Percentiles rank a stretch among this genome's conserved stretches.
Conservation (phyloP, 2,113 vertebrate species). For the Hippopotamus amphibius region DNA sequence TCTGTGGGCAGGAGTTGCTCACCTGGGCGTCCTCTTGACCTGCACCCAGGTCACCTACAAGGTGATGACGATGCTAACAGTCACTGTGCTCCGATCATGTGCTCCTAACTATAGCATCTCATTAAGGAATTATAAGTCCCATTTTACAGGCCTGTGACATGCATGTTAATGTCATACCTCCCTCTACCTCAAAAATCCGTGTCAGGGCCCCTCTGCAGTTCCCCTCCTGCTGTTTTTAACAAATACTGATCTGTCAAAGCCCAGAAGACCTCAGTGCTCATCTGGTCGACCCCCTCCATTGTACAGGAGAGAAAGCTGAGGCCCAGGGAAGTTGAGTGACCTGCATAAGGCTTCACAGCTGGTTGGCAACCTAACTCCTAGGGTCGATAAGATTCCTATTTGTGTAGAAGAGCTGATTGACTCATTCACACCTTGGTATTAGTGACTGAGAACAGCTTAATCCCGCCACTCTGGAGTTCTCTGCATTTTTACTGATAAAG, state of each 20-base stretch:
- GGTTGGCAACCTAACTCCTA: background rate
- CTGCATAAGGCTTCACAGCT: background rate
- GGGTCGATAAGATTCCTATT: background rate
- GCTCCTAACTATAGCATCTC: background rate
- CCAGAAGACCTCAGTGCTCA: background rate
- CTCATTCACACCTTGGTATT: background rate
- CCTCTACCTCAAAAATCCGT: background rate
- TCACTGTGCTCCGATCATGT: background rate
- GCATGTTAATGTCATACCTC: background rate
- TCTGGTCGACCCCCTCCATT: background rate
- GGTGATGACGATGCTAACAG: background rate
- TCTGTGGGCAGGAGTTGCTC: background rate
- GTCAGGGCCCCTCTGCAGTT: too few species aligned
- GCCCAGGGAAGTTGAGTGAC: too few species aligned
- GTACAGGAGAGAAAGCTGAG: background rate
- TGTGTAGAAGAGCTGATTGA: background rate
- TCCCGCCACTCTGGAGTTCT: background rate
- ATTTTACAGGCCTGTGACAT: background rate
- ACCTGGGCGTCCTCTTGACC: background rate
- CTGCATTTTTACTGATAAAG: background rate
- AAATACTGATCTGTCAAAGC: background rate
- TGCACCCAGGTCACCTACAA: background rate
- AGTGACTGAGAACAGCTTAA: background rate
- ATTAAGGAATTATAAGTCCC: background rate
- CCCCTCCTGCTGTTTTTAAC: background rate